Base-by-base conservation (phyloP, 2,888 invertebrate genomes). In the Priocnemis perturbator region DNA sequence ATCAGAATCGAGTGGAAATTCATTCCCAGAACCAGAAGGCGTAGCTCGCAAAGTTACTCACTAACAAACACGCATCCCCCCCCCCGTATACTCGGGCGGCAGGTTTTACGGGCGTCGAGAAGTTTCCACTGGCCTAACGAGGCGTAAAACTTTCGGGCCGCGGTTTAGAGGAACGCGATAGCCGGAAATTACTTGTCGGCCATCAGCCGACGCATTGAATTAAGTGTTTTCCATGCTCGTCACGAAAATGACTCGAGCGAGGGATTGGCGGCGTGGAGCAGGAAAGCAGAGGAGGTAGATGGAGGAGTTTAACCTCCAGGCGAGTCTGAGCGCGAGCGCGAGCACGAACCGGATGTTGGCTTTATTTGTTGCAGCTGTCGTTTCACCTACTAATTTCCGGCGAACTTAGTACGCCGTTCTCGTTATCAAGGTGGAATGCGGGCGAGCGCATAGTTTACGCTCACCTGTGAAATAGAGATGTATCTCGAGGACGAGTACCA, bases 101-200 rank as follows among this genome's bases (percentile, higher is more conserved):
- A 3, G 44, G 17, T 47, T 63, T 45, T 50, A n/a, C 11, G 52
- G 48, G 14, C 23, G 55, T 57, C 21, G 47, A 65, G 64, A 78
- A 71, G 64, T 76, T 76, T 69, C 44, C 20, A 44, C 17, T 57
- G 47, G 61, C 60, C 66, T 82, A 83, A 85, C 81, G 76, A 82
- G 81, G 73, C 71, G 61, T 37, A 37, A 81, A 83, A 82, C 73
- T 82, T 50, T 82, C 69, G 37, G 37, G 37, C 55, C 53, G 64
- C 59, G 70, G 73, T 79, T 76, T 77, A 64, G 62, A 47, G 70
- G 61, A 78, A 76, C 79, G 79, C 81, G 85, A 87, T 85, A 81
- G 79, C 79, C 82, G 86, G 86, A 87, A 85, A 87, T 87, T 86
- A 83, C 83, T 82, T 82, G 82, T 83, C 83, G 77, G 77, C 73